Evolutionary conservation across 2,797 vertebrate species (phyloP), one percentile per base, ranked within the genome.

Genomic region (Artibeus lituratus): DNA sequence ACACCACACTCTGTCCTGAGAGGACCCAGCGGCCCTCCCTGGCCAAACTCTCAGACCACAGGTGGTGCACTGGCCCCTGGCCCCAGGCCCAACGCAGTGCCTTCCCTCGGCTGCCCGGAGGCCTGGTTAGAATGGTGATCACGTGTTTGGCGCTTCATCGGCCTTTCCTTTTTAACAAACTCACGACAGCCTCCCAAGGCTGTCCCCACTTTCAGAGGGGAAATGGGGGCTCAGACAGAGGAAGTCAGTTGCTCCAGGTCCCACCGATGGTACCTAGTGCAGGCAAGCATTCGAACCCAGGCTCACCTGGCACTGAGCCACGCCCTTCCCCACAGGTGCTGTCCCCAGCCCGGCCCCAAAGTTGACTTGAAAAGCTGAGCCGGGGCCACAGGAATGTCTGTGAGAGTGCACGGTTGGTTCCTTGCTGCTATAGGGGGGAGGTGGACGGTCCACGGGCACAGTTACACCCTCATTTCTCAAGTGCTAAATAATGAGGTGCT

Each of bases 381-480:
- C 53, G 39, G 11, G 44, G 70, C 82, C 87, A 7, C 76, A 19
- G 73, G n/a, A 6, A 49, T 26, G n/a, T 35, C 26, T 35, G 21
- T 0, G 1, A 26, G 69, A 21, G 62, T 19, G 7, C 0, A 2
- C 4, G 18, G n/a, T 67, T 16, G n/a, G 62, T 4, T 62, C 35
- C 16, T 0, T 12, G 4, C 70, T 10, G 18, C 65, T 3, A 7
- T 2, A 12, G 74, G 29, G 22, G 2, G n/a, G 53, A 42, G 78
- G 37, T 0, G 22, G 22, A 29, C 7, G 29, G 42, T 21, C 49
- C 5, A 0, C 29, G 37, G 37, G 65, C 5, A 12, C 21, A 16
- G 37, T 7, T 9, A 21, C 47, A 47, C 18, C 21, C 35, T 73
- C 32, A 37, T 37, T 57, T 85, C 49, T 39, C 14, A 42, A 39